Evolutionary conservation across 1,140 invertebrate genomes (phyloP).

Genomic region (Argopecten irradians): DNA sequence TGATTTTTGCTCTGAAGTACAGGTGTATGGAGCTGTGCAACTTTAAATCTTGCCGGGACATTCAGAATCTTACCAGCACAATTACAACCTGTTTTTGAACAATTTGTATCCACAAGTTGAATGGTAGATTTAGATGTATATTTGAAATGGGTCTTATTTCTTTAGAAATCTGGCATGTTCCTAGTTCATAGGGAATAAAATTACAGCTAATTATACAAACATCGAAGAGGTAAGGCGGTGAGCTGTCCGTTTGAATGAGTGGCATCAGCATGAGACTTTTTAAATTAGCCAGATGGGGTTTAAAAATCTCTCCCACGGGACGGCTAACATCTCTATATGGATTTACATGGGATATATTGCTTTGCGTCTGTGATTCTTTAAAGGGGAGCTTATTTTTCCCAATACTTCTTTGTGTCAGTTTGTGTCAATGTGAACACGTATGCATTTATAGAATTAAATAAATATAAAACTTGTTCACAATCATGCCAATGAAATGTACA

Average conservation of each 20-base stretch:
- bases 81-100: neutral
- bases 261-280: neutral
- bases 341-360: too few species aligned
- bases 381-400: too few species aligned
- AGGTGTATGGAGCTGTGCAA: neutral
- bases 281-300: too few species aligned
- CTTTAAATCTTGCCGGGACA: too few species aligned
- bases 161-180: neutral
- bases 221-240: neutral
- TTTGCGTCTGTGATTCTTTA: too few species aligned
- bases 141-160: neutral
- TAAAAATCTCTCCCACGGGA: neutral
- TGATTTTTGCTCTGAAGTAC: neutral
- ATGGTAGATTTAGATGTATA: neutral
- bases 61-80: neutral
- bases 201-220: neutral
- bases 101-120: neutral
- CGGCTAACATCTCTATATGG: too few species aligned
- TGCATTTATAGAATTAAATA: too few species aligned
- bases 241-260: neutral
- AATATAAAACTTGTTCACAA: too few species aligned
- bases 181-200: neutral
- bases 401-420: too few species aligned
- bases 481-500: too few species aligned
- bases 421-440: too few species aligned